phyloP scores from a whole-genome alignment of 2,888 invertebrate species.

The Philereme vetulata region DNA sequence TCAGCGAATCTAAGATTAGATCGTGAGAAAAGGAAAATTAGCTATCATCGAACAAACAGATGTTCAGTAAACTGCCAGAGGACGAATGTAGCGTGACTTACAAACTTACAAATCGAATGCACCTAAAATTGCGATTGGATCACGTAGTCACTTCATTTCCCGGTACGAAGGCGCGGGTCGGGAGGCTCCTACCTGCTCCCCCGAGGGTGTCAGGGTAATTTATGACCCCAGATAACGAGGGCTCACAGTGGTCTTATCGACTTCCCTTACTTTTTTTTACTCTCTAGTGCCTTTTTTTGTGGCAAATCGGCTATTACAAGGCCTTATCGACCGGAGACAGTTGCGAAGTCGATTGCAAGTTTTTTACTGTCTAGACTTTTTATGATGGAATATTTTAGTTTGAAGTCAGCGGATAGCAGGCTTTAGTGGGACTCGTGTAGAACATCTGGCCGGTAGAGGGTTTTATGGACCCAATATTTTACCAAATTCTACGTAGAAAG shows the following conservation, averaged over 20 bases:
- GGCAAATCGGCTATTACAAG: constrained; percentile 75
- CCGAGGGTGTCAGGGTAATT: constrained; percentile 78
- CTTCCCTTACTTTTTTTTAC: constrained; percentile 72
- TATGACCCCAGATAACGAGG: constrained; percentile 82
- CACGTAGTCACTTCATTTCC: constrained; percentile 82
- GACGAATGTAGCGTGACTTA: constrained; percentile 54
- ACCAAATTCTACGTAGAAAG: constrained; percentile 2
- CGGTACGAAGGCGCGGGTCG: constrained; percentile 49
- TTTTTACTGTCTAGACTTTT: constrained; percentile 57
- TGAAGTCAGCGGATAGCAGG: constrained; percentile 39
- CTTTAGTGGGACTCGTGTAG: constrained; percentile 31
- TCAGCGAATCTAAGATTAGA: constrained; percentile 26
- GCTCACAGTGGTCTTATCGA: constrained; percentile 80
- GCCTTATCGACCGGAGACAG: constrained; percentile 68
- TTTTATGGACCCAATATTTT: constrained; percentile 29
- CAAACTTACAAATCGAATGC: constrained; percentile 70
- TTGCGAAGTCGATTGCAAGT: constrained; percentile 47
- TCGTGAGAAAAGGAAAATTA: constrained; percentile 36
- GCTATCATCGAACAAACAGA: constrained; percentile 32
- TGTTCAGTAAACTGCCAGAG: constrained; percentile 33
- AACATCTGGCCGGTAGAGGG: constrained; percentile 36
- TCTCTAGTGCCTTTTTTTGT: constrained; percentile 73
- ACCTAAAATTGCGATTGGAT: constrained; percentile 82
- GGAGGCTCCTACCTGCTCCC: constrained; percentile 72
- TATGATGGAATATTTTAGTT: constrained; percentile 44